Conservation (phyloP, 2,888 invertebrate genomes). For the Diarsia dahlii region DNA sequence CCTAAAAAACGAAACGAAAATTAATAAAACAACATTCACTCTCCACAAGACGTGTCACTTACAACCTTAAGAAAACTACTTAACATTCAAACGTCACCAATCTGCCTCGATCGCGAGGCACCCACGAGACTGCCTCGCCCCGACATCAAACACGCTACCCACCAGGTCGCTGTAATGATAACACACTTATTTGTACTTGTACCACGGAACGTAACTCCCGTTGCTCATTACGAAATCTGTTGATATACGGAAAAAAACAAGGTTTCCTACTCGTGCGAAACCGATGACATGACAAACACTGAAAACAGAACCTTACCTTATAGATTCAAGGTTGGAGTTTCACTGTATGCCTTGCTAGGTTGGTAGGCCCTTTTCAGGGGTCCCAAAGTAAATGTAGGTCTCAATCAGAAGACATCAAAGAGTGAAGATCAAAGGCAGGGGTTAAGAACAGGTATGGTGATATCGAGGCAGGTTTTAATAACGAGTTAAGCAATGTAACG, state of each 20-base stretch:
- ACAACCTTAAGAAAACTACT: constrained; percentile 43
- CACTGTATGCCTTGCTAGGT: neutral
- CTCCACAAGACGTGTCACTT: constrained; percentile 22
- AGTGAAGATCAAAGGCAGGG: constrained; percentile 73
- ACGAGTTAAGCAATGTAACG: constrained; percentile 61
- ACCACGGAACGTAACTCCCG: constrained; percentile 70
- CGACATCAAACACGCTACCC: constrained; percentile 67
- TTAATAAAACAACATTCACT: constrained; percentile 31
- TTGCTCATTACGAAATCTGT: constrained; percentile 78
- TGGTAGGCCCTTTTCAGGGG: constrained; percentile 35
- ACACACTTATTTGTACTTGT: constrained; percentile 75
- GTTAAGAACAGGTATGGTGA: constrained; percentile 75
- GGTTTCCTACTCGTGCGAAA: constrained; percentile 63
- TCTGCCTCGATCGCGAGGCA: constrained; percentile 29
- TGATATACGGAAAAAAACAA: constrained; percentile 69
- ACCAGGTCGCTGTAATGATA: constrained; percentile 67
- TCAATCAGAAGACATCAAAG: constrained; percentile 69
- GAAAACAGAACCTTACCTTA: constrained; percentile 19
- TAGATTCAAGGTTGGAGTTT: constrained; percentile 22
- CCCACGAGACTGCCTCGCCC: constrained; percentile 54
- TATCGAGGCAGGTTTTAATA: constrained; percentile 72
- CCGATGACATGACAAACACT: constrained; percentile 2
- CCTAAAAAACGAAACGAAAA: too few species aligned
- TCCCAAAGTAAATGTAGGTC: constrained; percentile 60
- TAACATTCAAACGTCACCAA: constrained; percentile 51